These are phyloP conservation scores for Antennarius striatus DNA, from an alignment of 2,113 vertebrate species.

Conservation along the genomic window DNA sequence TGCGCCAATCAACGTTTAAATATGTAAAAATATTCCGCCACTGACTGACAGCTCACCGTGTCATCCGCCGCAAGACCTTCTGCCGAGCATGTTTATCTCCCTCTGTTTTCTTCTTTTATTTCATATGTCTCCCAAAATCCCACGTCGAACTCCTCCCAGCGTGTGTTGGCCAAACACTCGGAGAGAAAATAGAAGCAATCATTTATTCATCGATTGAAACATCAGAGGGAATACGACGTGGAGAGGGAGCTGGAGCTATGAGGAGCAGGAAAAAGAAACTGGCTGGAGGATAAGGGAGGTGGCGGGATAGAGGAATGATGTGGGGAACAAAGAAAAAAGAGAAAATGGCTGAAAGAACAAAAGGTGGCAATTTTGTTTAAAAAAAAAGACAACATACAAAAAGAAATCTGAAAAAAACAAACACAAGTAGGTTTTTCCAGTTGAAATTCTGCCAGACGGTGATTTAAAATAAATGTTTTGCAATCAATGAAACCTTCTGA, in stretches of 20 bases:
- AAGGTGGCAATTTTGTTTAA: slow-evolving; percentile 22
- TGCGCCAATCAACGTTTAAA: slow-evolving; percentile 37
- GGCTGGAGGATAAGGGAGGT: slow-evolving; percentile 32
- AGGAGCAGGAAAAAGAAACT: slow-evolving; percentile 53
- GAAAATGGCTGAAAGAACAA: slow-evolving; percentile 26
- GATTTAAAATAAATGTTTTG: too few relatives aligned
- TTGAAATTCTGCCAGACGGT: too few relatives aligned
- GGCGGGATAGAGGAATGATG: slow-evolving; percentile 2
- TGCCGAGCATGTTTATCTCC: slow-evolving; percentile 40
- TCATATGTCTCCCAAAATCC: slow-evolving; percentile 42
- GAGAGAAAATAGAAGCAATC: slow-evolving; percentile 80
- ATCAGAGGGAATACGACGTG: slow-evolving; percentile 70
- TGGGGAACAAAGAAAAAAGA: slow-evolving; percentile 32
- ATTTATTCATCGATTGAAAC: slow-evolving; percentile 83
- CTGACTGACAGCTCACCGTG: slow-evolving; percentile 65
- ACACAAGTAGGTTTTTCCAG: too few relatives aligned
- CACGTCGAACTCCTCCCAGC: slow-evolving; percentile 49
- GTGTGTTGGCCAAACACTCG: slow-evolving; percentile 54
- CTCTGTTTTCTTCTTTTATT: background rate
- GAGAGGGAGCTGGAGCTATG: slow-evolving; percentile 46
- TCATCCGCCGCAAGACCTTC: slow-evolving; percentile 36
- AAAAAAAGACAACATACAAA: background rate
- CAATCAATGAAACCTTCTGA: too few relatives aligned
- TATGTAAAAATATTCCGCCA: slow-evolving; percentile 61
- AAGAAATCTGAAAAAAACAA: too few relatives aligned